Percentiles rank a stretch among this genome's conserved stretches.
These are phyloP conservation scores for Agrotis ipsilon DNA, from an alignment of 2,888 invertebrate species.

Conservation along the genomic window DNA sequence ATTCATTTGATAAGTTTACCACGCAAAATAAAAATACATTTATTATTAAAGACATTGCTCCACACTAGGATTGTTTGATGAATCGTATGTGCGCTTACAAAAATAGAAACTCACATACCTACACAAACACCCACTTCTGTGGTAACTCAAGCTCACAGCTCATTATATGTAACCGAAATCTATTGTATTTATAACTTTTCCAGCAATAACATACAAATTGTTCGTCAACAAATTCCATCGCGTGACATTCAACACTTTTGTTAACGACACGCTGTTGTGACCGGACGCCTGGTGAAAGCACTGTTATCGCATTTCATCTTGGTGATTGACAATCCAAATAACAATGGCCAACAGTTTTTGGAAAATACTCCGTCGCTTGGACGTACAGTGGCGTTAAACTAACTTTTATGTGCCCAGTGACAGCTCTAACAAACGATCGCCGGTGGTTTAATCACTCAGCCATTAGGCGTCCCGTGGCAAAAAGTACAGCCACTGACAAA, in stretches of 20 bases:
- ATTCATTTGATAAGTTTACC: no score
- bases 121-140: neutral
- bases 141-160: no score
- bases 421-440: constrained; percentile 21
- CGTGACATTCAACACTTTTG: constrained; percentile 25
- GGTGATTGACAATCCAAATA: constrained; percentile 23
- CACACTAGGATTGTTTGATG: no score
- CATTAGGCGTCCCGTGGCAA: neutral
- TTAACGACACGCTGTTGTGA: constrained; percentile 15
- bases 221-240: neutral
- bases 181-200: neutral
- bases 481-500: constrained; percentile 26
- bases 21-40: no score
- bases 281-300: neutral
- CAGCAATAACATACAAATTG: neutral
- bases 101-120: no score
- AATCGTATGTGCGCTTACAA: no score
- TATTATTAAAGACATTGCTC: no score
- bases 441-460: constrained; percentile 13
- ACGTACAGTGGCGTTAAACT: neutral
- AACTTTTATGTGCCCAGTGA: constrained; percentile 1
- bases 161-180: no score
- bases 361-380: constrained; percentile 3
- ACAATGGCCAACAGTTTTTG: neutral
- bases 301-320: constrained; percentile 32